Evolutionary conservation across 2,797 vertebrate species (phyloP), one percentile per base, ranked within the genome.

Genomic region (Muscicapa comitata): DNA sequence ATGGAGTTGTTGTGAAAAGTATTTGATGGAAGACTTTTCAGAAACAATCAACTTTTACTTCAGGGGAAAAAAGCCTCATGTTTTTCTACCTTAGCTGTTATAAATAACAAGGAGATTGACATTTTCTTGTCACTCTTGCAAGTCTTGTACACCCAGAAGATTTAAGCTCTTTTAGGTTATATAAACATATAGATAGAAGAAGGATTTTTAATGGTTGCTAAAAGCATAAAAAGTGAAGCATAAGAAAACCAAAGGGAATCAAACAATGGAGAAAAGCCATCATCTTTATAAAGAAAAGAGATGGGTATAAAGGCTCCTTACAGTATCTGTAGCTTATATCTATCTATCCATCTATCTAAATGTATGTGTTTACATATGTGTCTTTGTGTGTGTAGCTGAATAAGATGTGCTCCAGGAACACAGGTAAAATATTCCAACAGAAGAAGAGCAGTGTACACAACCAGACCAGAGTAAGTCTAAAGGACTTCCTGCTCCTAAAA

Each of bases 341-440:
- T 50, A 3, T 37, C 11, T 25, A 37, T 29, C 21, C 10, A 48
- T 50, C 48, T 38, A 38, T 38, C 37, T 57, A 63, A 57, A 18
- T 14, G 16, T 15, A 3, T 31, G 4, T 50, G 8, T 31, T 14
- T 76, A 13, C 13, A 5, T 40, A 7, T 0, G 0, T 18, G 4
- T 35, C 19, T 51, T 35, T 40, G 15, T 26, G 3, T 16, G 9
- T 17, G n/a, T 18, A 47, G 25, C 9, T 67, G 70, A 81, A 54
- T 18, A 21, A 33, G n/a, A 33, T 13, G 7, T 26, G 18, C n/a
- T 77, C 7, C 29, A 58, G 55, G 17, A 73, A 16, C 2, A 16
- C 3, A 33, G 0, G 0, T 38, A 7, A 53, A 43, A 18, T 53
- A 17, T 21, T 66, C 9, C 48, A n/a, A 29, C 9, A 62, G 57